These are phyloP conservation scores for Hylia prasina DNA, from an alignment of 2,113 vertebrate genomes.

Conservation along the genomic window DNA sequence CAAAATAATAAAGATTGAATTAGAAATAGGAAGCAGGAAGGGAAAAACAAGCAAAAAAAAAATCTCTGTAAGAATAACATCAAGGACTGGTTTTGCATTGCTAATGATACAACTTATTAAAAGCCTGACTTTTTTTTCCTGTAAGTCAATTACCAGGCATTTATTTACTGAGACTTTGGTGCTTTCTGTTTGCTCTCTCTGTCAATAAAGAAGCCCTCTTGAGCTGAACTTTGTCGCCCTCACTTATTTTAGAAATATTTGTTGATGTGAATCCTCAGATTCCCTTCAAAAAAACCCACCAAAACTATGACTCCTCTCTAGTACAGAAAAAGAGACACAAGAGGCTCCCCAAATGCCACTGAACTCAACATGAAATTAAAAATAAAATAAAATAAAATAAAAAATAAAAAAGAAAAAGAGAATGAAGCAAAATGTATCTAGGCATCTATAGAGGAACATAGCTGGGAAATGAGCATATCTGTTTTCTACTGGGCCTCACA, in stretches of 20 bases:
- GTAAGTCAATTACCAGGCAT: neutral
- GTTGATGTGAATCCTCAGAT: neutral
- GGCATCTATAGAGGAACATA: neutral
- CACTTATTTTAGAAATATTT: neutral
- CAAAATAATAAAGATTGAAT: conserved; percentile 25
- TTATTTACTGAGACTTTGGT: neutral
- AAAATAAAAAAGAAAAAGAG: neutral
- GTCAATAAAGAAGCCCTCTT: neutral
- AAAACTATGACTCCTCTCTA: neutral
- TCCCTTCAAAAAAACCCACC: neutral
- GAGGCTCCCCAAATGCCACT: neutral
- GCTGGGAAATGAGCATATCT: neutral
- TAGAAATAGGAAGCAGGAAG: neutral
- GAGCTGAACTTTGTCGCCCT: neutral
- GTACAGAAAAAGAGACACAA: neutral
- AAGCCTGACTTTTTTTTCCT: neutral
- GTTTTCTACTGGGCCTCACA: neutral
- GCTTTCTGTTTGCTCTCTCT: neutral
- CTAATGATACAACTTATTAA: neutral
- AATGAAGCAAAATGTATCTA: neutral
- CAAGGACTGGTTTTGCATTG: neutral
- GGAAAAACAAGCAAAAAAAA: neutral
- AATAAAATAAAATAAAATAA: no score
- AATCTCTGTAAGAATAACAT: neutral
- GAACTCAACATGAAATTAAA: neutral